A percentile compares a stretch with the other conserved stretches of the same genome.
phyloP scores from a whole-genome alignment of 2,797 vertebrate species.

The Nannoperca obscura region DNA sequence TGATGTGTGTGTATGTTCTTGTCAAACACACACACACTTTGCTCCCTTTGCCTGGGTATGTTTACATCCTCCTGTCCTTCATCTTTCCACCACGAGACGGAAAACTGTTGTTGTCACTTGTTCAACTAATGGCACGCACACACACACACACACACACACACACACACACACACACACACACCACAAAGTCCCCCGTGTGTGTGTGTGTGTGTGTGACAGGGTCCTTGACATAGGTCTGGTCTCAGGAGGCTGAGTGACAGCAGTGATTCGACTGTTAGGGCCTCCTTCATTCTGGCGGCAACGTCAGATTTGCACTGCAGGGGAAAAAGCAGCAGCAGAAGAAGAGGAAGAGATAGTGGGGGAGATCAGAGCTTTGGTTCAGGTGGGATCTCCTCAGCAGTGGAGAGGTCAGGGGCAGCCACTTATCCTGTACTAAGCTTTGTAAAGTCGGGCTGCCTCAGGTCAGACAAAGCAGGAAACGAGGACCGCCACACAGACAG shows the following conservation, averaged over 20 bases:
- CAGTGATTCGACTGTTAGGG: conserved; percentile 45
- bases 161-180: conserved; percentile 7
- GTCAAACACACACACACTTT: conserved; percentile 18
- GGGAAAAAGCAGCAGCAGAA: conserved; percentile 1
- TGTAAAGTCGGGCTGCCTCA: conserved; percentile 25
- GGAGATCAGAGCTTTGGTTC: conserved; percentile 37
- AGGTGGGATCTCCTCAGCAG: conserved; percentile 40
- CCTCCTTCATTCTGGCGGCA: conserved; percentile 40
- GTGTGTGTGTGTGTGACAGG: conserved; percentile 45
- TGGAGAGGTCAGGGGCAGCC: conserved; percentile 46
- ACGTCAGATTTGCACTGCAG: conserved; percentile 41
- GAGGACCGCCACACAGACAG: neutral
- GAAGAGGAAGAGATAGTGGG: neutral
- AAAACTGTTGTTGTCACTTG: conserved; percentile 68
- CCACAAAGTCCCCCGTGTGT: conserved; percentile 35
- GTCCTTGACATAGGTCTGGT: conserved; percentile 64
- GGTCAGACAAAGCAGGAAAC: conserved; percentile 34
- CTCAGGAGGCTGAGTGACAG: conserved; percentile 62
- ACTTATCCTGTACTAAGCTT: conserved; percentile 46
- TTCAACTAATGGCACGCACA: conserved; percentile 53
- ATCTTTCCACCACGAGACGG: conserved; percentile 54
- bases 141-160: neutral
- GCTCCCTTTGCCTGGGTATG: conserved; percentile 53
- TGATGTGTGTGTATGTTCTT: neutral
- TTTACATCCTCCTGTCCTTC: conserved; percentile 56